A percentile compares a stretch with the other conserved stretches of the same genome.
Evolutionary conservation across 2,113 vertebrate species (phyloP).

Genomic region (Gadus macrocephalus): DNA sequence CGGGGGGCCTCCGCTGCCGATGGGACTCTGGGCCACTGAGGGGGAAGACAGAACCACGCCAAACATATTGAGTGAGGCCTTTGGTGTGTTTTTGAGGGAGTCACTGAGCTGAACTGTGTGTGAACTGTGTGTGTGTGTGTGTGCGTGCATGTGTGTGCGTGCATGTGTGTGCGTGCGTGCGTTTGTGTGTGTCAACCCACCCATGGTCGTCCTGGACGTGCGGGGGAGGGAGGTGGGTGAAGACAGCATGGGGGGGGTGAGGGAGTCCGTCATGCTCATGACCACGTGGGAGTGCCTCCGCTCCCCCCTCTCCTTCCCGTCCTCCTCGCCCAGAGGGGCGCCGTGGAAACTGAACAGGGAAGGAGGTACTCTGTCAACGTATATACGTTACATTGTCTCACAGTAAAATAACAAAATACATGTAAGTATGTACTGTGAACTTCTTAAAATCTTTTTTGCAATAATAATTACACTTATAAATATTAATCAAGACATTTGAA

Average conservation of each 20-base stretch:
- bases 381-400: not conserved
- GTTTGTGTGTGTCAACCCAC: constrained; percentile 63
- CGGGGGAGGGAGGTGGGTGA: constrained; percentile 81
- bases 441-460: not conserved
- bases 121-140: not conserved
- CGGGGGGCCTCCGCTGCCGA: constrained; percentile 60
- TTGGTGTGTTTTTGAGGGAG: not conserved
- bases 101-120: not conserved
- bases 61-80: not conserved
- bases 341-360: constrained; percentile 69
- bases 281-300: constrained; percentile 84
- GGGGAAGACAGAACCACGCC: not conserved
- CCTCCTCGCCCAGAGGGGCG: constrained; percentile 80
- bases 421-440: too few species aligned
- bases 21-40: constrained; percentile 77
- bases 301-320: constrained; percentile 87
- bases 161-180: not conserved
- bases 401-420: not conserved
- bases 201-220: constrained; percentile 76
- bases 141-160: not conserved
- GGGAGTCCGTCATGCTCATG: constrained; percentile 74
- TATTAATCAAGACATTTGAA: not conserved
- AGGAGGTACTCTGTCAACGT: constrained; percentile 4
- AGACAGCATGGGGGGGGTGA: constrained; percentile 77
- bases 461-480: not conserved